phyloP scores from a whole-genome alignment of 2,797 vertebrate genomes.

The Silurus aristotelis region DNA sequence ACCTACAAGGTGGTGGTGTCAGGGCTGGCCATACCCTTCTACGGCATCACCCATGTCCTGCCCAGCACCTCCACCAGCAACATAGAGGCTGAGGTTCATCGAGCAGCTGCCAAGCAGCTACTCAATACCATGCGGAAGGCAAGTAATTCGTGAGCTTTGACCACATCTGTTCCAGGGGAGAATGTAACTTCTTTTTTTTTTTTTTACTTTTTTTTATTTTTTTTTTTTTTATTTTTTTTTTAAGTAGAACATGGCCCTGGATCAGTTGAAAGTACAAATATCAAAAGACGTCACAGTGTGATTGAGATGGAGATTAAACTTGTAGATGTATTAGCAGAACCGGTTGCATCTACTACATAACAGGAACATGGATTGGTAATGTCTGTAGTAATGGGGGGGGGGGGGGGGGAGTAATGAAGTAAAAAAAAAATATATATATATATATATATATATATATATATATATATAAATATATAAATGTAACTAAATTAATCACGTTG shows the following conservation, averaged over 20 bases:
- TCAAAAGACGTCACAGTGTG: neutral
- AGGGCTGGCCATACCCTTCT: constrained; percentile 57
- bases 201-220: too few relatives aligned
- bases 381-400: neutral
- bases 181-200: neutral
- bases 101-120: constrained; percentile 62
- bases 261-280: neutral
- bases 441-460: too few relatives aligned
- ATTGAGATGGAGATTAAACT: neutral
- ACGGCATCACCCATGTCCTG: constrained; percentile 63
- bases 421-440: neutral
- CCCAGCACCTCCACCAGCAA: constrained; percentile 33
- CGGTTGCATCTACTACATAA: neutral
- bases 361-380: neutral
- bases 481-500: neutral
- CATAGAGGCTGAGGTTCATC: constrained; percentile 57
- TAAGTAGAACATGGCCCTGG: neutral
- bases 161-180: neutral
- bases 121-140: constrained; percentile 51
- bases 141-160: constrained; percentile 1
- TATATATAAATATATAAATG: neutral
- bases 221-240: neutral
- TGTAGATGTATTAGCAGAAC: neutral
- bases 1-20: constrained; percentile 76
- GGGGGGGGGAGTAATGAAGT: neutral